Base-by-base conservation (phyloP, 2,888 invertebrate species). In the Geophilus truncorum region DNA sequence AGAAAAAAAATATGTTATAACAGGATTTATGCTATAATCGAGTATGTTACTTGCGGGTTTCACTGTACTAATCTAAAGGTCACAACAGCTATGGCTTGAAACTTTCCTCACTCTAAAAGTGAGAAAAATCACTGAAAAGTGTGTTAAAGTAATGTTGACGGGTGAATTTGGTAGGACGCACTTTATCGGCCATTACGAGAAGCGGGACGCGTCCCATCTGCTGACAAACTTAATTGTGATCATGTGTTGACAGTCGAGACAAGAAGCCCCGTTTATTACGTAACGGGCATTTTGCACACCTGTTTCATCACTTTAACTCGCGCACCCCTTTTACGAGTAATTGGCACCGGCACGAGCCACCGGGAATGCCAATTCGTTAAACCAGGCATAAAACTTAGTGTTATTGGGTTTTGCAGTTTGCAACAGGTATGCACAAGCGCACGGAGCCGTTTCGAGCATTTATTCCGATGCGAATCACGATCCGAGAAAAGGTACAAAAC, bases 151-250 rank as follows among this genome's bases (percentile, higher is more conserved):
- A 18, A 1, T 51, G 51, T 51, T 51, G 51, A 51, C 51, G 7
- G 4, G 18, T 18, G 51, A 51, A 18, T 51, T 51, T 51, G 51
- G 51, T 51, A 18, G 51, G 7, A 18, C 51, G 51, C 51, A 51
- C 51, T 51, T 51, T 51, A 51, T 51, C 51, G 21, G 70, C 70
- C 70, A 70, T 70, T 70, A 70, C 25, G 70, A 28, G n/a, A 70
- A 70, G 28, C 28, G 28, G n/a, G 70, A 7, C 70, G 0, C 23
- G 70, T 6, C 70, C n/a, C 28, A 70, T 70, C 70, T 70, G 28
- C 70, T 70, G 70, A 25, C 70, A 70, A 70, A 70, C 70, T 70
- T 70, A 70, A 70, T 70, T 70, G 70, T 70, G 28, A 70, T 70
- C 28, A 25, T 70, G 28, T 28, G 28, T 70, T 70, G 70, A 70